These are phyloP conservation scores for Callimorpha dominula DNA, from an alignment of 2,888 invertebrate species.

Conservation along the genomic window DNA sequence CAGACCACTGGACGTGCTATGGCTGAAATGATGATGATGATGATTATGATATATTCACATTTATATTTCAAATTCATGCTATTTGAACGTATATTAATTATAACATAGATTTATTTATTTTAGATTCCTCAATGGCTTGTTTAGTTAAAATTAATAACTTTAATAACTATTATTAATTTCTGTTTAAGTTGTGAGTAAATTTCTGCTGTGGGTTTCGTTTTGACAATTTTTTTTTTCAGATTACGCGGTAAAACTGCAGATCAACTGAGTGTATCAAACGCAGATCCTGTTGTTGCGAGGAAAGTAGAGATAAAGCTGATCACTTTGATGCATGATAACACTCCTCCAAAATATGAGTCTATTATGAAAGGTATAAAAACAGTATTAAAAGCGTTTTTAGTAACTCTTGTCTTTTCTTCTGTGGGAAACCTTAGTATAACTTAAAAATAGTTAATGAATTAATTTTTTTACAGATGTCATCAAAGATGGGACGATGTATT, in stretches of 20 bases:
- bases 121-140: too few relatives aligned
- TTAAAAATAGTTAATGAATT: neutral
- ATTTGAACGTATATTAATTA: too few relatives aligned
- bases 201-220: neutral
- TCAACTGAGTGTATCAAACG: constrained; percentile 58
- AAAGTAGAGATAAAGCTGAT: constrained; percentile 77
- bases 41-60: too few relatives aligned
- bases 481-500: constrained; percentile 70
- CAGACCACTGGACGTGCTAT: too few relatives aligned
- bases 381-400: neutral
- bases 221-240: constrained; percentile 47
- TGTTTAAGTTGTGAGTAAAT: neutral
- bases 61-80: too few relatives aligned
- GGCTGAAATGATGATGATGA: too few relatives aligned
- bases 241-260: constrained; percentile 70
- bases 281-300: constrained; percentile 73
- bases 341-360: constrained; percentile 55
- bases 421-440: neutral
- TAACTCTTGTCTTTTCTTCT: too few relatives aligned
- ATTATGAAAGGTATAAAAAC: constrained; percentile 65
- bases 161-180: neutral
- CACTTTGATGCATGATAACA: constrained; percentile 60
- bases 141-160: too few relatives aligned
- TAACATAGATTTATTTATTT: too few relatives aligned
- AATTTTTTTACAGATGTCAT: constrained; percentile 71